phyloP scores from a whole-genome alignment of 1,140 invertebrate species.

The Sminthurides bifidus region DNA sequence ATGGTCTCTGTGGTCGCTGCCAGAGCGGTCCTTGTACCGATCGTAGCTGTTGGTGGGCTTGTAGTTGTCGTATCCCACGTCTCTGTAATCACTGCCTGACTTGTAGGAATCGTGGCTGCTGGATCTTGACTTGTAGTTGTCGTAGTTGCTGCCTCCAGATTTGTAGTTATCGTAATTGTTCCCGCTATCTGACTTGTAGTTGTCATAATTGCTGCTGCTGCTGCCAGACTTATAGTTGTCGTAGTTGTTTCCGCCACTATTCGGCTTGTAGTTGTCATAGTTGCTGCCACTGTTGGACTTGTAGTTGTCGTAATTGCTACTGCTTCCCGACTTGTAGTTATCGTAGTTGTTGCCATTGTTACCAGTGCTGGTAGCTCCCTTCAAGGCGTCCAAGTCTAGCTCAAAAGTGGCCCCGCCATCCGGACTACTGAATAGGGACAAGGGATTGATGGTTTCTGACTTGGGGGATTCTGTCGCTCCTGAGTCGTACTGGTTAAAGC shows the following conservation, averaged over 20 bases:
- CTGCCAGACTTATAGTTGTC: neutral
- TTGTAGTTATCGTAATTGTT: neutral
- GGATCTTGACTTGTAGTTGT: too few species aligned
- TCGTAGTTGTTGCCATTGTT: neutral
- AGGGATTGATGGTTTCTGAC: neutral
- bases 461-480: neutral
- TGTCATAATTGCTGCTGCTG: neutral
- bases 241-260: neutral
- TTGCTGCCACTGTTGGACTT: neutral
- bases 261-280: neutral
- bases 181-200: neutral
- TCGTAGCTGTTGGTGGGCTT: too few species aligned
- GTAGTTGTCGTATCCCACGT: too few species aligned
- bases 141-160: neutral
- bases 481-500: constrained; percentile 1
- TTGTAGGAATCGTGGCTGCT: too few species aligned
- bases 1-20: too few species aligned
- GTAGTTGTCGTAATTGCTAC: neutral
- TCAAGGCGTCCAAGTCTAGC: neutral
- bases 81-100: too few species aligned
- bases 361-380: neutral
- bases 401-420: constrained; percentile 1
- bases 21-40: too few species aligned
- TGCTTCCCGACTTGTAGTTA: neutral
- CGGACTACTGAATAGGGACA: neutral